These are phyloP conservation scores for Drepana falcataria DNA, from an alignment of 2,888 invertebrate species.

Conservation along the genomic window DNA sequence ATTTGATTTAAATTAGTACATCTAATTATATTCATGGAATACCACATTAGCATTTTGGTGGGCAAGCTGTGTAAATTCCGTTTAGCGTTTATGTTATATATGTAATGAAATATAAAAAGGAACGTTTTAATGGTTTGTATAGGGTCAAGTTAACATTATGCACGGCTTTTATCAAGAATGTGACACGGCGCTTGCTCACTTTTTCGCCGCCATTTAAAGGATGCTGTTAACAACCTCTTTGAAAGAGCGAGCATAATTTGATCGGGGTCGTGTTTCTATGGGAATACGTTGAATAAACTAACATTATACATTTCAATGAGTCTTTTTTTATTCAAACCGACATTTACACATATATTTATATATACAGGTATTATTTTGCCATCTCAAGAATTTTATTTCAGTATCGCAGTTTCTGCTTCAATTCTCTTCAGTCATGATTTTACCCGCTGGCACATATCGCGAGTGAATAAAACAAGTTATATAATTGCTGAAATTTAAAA, in stretches of 20 bases:
- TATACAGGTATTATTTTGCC: slow-evolving; percentile 9
- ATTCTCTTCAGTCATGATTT: neutral
- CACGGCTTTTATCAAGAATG: slow-evolving; percentile 59
- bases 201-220: slow-evolving; percentile 69
- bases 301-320: slow-evolving; percentile 28
- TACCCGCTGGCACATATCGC: too few species aligned
- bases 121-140: slow-evolving; percentile 61
- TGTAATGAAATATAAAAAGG: slow-evolving; percentile 55
- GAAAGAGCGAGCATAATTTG: slow-evolving; percentile 75
- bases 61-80: slow-evolving; percentile 38
- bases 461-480: too few species aligned
- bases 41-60: slow-evolving; percentile 38
- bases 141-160: slow-evolving; percentile 71
- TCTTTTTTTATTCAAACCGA: neutral
- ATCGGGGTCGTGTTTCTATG: slow-evolving; percentile 75
- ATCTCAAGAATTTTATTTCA: neutral
- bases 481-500: too few species aligned
- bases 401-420: neutral
- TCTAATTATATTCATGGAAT: slow-evolving; percentile 14
- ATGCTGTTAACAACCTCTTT: slow-evolving; percentile 77
- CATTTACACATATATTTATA: slow-evolving; percentile 6
- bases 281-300: slow-evolving; percentile 56
- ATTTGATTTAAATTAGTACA: too few species aligned
- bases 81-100: slow-evolving; percentile 54
- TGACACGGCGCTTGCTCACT: slow-evolving; percentile 74